These are phyloP conservation scores for Aspidoscelis tigris DNA, from an alignment of 2,113 vertebrate genomes.

Conservation along the genomic window DNA sequence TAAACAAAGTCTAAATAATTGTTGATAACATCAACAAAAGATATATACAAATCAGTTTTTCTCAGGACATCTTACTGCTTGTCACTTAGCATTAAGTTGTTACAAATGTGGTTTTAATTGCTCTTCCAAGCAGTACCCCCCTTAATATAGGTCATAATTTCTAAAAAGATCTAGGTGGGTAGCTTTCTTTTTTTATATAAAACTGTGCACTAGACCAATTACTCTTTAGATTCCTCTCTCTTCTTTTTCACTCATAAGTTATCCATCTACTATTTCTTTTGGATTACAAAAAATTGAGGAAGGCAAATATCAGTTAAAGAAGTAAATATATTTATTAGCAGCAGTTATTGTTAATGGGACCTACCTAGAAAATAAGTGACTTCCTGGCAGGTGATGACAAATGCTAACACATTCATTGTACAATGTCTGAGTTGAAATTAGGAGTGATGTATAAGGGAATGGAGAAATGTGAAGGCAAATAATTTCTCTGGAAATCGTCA, in stretches of 20 bases:
- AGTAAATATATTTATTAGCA: conserved; percentile 65
- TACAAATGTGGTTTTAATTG: conserved; percentile 62
- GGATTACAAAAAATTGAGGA: conserved; percentile 38
- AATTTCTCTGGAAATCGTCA: not conserved
- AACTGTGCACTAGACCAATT: conserved; percentile 61
- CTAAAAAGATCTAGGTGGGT: conserved; percentile 43
- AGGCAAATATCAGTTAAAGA: conserved; percentile 38
- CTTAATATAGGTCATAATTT: conserved; percentile 52
- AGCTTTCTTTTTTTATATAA: conserved; percentile 45
- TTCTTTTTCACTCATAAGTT: conserved; percentile 50
- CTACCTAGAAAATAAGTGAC: conserved; percentile 43
- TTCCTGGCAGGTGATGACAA: conserved; percentile 55
- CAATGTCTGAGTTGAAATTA: conserved; percentile 4
- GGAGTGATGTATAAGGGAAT: not conserved
- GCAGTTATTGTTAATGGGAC: conserved; percentile 15
- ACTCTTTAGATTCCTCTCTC: conserved; percentile 58
- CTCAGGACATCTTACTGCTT: conserved; percentile 53
- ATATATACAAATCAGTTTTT: conserved; percentile 58
- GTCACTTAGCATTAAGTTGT: conserved; percentile 64
- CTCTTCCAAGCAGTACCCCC: conserved; percentile 52
- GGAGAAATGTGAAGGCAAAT: not conserved
- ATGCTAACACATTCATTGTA: conserved; percentile 30
- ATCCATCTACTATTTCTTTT: conserved; percentile 66
- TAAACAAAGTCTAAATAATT: not conserved
- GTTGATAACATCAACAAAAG: not conserved